phyloP scores from a whole-genome alignment of 2,888 invertebrate species.

The Agrilus mali region DNA sequence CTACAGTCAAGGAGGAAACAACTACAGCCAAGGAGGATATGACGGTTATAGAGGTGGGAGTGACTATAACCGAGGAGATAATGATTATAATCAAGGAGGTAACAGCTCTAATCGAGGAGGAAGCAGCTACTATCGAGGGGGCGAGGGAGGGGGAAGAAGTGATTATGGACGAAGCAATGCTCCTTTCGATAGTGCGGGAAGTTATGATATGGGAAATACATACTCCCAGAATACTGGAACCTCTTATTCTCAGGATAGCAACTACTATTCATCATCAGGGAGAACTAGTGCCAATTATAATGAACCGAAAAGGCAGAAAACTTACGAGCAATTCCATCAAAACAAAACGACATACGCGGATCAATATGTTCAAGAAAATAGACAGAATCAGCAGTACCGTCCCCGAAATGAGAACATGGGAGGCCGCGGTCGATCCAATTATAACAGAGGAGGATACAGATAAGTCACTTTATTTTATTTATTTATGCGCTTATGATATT shows the following conservation, averaged over 20 bases:
- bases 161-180: constrained; percentile 17
- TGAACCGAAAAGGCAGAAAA: constrained; percentile 31
- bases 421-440: constrained; percentile 27
- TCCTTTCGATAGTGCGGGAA: constrained; percentile 24
- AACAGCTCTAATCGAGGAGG: constrained; percentile 1
- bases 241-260: constrained; percentile 2
- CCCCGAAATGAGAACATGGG: constrained; percentile 20
- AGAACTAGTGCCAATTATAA: constrained; percentile 9
- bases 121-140: not conserved
- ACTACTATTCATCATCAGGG: not conserved
- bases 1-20: constrained; percentile 16
- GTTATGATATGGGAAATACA: constrained; percentile 18
- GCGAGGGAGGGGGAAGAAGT: not conserved
- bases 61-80: constrained; percentile 21
- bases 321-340: constrained; percentile 31
- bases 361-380: constrained; percentile 33
- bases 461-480: constrained; percentile 12
- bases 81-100: constrained; percentile 23
- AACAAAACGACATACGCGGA: constrained; percentile 31
- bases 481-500: not conserved
- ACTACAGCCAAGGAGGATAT: too few species aligned
- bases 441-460: constrained; percentile 26
- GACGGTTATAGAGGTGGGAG: constrained; percentile 15
- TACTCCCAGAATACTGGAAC: not conserved
- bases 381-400: constrained; percentile 31